Percentiles rank a stretch among this genome's conserved stretches.
Evolutionary conservation across 92 coral and sea anemone species (phyloP).

Genomic region (Blastomussa wellsi): DNA sequence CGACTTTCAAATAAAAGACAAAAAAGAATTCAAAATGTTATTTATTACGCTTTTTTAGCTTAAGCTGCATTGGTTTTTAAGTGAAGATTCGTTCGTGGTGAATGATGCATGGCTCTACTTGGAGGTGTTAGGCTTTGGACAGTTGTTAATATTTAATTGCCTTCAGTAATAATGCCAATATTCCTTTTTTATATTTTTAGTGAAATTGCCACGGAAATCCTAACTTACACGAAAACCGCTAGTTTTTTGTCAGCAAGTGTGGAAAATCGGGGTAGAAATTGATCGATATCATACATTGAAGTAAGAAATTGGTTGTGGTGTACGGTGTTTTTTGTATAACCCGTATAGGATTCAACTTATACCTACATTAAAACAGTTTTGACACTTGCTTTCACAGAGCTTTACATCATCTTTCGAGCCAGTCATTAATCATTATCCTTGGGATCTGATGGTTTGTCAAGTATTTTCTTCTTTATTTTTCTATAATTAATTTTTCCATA

Average conservation of each 20-base stretch:
- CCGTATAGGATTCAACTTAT: background rate
- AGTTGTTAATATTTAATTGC: constrained; percentile 35
- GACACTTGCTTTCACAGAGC: background rate
- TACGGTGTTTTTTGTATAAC: background rate
- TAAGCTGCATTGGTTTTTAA: background rate
- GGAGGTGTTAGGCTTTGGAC: background rate
- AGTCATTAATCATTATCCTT: background rate
- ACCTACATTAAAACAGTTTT: background rate
- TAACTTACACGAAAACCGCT: background rate
- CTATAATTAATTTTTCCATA: too few relatives aligned
- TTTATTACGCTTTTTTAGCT: background rate
- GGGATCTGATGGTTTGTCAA: too few relatives aligned
- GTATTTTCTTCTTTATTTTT: too few relatives aligned
- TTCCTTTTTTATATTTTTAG: background rate
- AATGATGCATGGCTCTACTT: background rate
- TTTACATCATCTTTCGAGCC: background rate
- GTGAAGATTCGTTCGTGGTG: background rate
- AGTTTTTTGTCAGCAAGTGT: background rate
- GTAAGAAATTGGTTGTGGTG: background rate
- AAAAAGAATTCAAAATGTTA: background rate
- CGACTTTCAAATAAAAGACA: background rate
- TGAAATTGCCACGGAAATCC: background rate
- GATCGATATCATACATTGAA: background rate
- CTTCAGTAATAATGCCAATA: background rate
- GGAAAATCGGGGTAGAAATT: background rate